Evolutionary conservation across 2,888 invertebrate genomes (phyloP).

Genomic region (Yponomeuta sedellus): DNA sequence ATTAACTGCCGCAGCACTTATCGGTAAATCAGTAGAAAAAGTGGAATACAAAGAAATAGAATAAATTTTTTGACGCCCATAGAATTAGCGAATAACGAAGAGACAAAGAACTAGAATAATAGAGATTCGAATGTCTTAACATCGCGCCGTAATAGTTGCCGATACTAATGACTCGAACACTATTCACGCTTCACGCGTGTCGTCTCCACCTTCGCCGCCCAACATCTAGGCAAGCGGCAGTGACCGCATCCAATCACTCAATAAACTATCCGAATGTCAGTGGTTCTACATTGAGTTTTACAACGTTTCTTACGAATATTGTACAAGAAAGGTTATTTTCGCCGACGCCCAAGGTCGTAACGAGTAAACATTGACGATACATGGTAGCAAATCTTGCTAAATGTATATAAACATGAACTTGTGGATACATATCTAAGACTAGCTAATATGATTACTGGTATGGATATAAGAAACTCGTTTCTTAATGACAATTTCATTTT

Average conservation of each 20-base stretch:
- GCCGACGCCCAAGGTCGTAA: conserved; percentile 36
- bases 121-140: neutral
- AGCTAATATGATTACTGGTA: neutral
- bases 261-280: conserved; percentile 1
- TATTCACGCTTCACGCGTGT: conserved; percentile 8
- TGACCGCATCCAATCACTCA: conserved; percentile 13
- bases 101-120: neutral
- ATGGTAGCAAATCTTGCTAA: conserved; percentile 25
- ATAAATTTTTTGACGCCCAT: neutral
- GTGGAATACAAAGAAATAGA: neutral
- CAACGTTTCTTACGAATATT: conserved; percentile 32
- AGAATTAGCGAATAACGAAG: conserved; percentile 6
- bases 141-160: neutral
- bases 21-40: neutral
- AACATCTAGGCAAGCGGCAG: neutral
- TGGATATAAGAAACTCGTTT: too few relatives aligned
- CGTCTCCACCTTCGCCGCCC: neutral
- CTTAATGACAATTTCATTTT: too few relatives aligned
- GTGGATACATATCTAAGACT: conserved; percentile 12
- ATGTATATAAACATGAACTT: conserved; percentile 20
- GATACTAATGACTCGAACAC: conserved; percentile 11
- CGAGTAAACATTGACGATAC: conserved; percentile 33
- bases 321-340: conserved; percentile 43
- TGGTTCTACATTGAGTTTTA: conserved; percentile 10
- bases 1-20: neutral